phyloP scores from a whole-genome alignment of 2,797 vertebrate genomes.

The Philypnodon macrostomus region DNA sequence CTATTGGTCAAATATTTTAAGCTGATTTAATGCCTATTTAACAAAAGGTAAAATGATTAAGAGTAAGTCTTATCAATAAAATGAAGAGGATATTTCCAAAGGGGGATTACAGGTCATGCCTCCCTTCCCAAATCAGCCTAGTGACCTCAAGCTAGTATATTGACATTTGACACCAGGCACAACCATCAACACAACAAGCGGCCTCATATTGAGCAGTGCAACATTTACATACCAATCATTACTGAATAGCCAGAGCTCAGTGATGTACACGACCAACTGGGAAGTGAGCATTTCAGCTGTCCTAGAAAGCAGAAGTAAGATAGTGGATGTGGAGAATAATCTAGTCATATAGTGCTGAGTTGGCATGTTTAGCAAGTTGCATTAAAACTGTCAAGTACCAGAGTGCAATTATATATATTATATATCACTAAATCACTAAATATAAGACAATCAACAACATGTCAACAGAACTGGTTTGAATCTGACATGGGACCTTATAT shows the following conservation, averaged over 20 bases:
- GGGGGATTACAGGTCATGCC: not conserved
- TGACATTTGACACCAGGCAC: not conserved
- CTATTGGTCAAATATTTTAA: too few species aligned
- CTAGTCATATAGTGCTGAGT: not conserved
- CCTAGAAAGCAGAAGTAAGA: not conserved
- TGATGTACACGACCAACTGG: constrained; percentile 4
- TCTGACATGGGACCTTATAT: not conserved
- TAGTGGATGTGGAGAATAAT: not conserved
- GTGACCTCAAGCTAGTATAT: not conserved
- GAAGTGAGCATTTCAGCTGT: not conserved
- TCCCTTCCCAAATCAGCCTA: not conserved
- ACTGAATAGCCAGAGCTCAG: too few species aligned
- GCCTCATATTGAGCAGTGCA: not conserved
- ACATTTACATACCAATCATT: not conserved
- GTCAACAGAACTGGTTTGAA: not conserved
- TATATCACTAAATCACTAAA: too few species aligned
- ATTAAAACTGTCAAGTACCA: not conserved
- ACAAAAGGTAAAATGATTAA: too few species aligned
- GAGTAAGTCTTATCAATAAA: not conserved
- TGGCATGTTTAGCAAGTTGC: not conserved
- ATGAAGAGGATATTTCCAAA: not conserved
- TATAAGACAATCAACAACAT: not conserved
- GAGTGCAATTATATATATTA: not conserved
- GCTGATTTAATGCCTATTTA: too few species aligned
- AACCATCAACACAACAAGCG: not conserved